Conservation (phyloP, 2,113 vertebrate genomes). For the Craseonycteris thonglongyai region DNA sequence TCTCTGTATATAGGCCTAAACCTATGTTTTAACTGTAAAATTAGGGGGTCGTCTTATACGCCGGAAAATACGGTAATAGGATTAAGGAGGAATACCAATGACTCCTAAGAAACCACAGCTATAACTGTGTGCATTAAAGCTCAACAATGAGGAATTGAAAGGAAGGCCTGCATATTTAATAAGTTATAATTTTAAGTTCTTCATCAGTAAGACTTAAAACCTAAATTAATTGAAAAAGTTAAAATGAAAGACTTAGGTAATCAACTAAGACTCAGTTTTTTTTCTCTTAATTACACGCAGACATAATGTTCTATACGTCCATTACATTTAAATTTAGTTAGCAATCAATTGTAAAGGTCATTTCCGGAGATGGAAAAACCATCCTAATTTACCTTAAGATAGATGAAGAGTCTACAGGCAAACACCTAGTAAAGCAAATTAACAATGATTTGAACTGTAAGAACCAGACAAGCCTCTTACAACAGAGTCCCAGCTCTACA, state of each 20-base stretch:
- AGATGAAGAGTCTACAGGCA: neutral
- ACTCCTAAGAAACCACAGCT: neutral
- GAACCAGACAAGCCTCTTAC: neutral
- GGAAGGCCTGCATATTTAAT: neutral
- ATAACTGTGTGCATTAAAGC: neutral
- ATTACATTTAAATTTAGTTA: constrained; percentile 12
- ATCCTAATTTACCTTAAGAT: neutral
- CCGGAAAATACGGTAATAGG: too few relatives aligned
- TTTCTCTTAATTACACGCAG: neutral
- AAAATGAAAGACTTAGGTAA: neutral
- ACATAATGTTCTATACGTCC: neutral
- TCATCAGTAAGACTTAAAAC: neutral
- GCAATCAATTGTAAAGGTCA: neutral
- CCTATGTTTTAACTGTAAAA: too few relatives aligned
- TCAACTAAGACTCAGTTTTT: neutral
- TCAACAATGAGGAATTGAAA: neutral
- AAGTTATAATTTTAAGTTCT: neutral
- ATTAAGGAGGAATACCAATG: neutral
- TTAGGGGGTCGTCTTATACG: too few relatives aligned
- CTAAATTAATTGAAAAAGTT: neutral
- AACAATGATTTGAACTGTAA: neutral
- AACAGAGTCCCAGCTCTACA: neutral
- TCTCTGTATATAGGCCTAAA: too few relatives aligned
- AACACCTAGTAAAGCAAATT: neutral
- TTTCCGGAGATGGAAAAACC: neutral